Base-by-base conservation (phyloP, 1,140 invertebrate genomes). In the Neuroterus valhalla region DNA sequence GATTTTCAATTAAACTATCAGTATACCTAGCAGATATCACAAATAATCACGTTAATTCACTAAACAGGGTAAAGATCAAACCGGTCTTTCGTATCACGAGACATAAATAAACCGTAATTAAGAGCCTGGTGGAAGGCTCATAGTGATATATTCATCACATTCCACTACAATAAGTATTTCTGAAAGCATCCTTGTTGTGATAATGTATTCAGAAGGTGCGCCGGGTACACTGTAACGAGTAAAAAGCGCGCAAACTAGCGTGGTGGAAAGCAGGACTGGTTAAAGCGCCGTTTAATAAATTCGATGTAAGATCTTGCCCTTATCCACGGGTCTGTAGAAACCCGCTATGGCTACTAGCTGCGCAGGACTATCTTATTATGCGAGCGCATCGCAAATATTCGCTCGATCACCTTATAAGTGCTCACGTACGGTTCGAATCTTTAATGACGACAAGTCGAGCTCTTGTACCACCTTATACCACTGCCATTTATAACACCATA, bases 211-310 rank as follows among this genome's bases (percentile, higher is more conserved):
- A 31, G 12, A 23, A 62, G 50, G 50, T 31, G 23, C 23, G 55
- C 55, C 50, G 26, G 23, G 14, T n/a, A 14, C 3, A 62, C 15
- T 4, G 26, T 62, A 62, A 15, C 55, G 55, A 62, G 52, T 26
- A 62, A 62, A 62, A 62, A 62, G 50, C 23, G 52, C 52, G 52
- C 52, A 62, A 62, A 62, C 52, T 62, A 62, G 12, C 21, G 52
- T 1, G 21, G 52, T 26, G 21, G 26, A 62, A 62, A 62, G 21
- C 52, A 62, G 67, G 78, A 81, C 75, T 81, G 76, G 72, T 81
- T 81, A 78, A 77, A 72, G 75, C 74, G 66, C 74, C 79, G 77
- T 78, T 81, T 77, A 81, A 81, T 81, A 78, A 81, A 81, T 81
- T 78, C 76, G 79, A 81, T 78, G 68, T 76, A 81, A 78, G 74